Evolutionary conservation across 2,888 invertebrate species (phyloP).

Genomic region (Apodemia hepburni): DNA sequence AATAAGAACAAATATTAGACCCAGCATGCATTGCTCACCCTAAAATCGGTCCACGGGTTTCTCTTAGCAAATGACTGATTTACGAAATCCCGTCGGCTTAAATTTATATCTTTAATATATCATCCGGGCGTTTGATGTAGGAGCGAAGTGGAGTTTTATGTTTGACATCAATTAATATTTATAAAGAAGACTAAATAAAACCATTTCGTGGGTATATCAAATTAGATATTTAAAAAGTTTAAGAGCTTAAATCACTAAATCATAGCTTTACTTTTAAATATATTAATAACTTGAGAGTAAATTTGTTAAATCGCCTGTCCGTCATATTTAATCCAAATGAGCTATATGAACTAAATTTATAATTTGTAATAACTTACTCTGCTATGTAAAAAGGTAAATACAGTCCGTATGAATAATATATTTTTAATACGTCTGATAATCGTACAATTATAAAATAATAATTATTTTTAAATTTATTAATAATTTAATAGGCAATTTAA

Average conservation of each 20-base stretch:
- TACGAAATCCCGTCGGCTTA: conserved; percentile 36
- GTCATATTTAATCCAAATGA: neutral
- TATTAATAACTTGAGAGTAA: neutral
- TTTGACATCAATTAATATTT: conserved; percentile 6
- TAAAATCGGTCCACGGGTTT: conserved; percentile 45
- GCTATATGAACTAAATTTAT: no score
- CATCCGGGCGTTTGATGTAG: conserved; percentile 32
- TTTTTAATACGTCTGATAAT: no score
- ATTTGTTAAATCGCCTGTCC: neutral
- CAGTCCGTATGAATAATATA: no score
- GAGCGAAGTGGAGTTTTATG: conserved; percentile 27
- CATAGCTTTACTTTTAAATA: neutral
- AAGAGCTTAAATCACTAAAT: neutral
- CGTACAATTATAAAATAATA: no score
- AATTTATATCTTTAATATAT: conserved; percentile 29
- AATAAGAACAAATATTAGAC: conserved; percentile 56
- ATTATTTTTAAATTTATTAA: no score
- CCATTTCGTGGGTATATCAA: neutral
- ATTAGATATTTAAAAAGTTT: neutral
- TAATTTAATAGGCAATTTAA: no score
- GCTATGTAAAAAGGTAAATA: no score
- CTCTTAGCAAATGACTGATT: conserved; percentile 63
- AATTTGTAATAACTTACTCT: no score
- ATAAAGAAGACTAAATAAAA: neutral
- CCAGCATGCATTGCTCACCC: conserved; percentile 38